Percentiles rank a stretch among this genome's conserved stretches.
phyloP scores from a whole-genome alignment of 2,113 vertebrate species.

The Carollia perspicillata region DNA sequence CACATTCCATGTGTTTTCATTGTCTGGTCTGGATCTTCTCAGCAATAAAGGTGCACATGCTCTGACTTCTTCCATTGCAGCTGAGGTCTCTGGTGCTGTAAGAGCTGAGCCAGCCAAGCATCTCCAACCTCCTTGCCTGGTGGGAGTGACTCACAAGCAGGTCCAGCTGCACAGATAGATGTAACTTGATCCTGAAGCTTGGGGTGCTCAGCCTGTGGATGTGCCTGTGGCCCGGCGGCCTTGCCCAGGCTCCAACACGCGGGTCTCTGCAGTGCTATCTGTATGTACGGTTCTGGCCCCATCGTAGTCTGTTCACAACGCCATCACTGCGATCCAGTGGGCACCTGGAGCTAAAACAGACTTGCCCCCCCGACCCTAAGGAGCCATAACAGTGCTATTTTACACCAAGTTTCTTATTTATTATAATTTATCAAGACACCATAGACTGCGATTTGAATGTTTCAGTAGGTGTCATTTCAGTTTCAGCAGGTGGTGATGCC shows the following conservation, averaged over 20 bases:
- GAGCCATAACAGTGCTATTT: neutral
- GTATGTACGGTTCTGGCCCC: neutral
- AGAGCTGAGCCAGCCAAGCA: neutral
- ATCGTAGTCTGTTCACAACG: neutral
- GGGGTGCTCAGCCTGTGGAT: neutral
- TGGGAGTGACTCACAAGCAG: neutral
- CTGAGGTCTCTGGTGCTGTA: neutral
- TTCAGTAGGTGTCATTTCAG: neutral
- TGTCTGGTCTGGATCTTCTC: neutral
- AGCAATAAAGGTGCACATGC: no score
- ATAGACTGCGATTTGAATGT: neutral
- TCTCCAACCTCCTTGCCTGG: neutral
- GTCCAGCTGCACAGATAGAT: neutral
- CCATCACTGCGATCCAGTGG: neutral
- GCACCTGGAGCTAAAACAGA: neutral
- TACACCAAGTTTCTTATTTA: neutral
- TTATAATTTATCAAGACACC: neutral
- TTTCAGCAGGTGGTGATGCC: neutral
- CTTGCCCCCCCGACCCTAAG: neutral
- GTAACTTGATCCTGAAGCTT: neutral
- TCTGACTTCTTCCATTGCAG: neutral
- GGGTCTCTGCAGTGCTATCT: fast-evolving
- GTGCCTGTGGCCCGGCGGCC: fast-evolving
- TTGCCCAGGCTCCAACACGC: fast-evolving
- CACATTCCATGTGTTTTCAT: neutral